Evolutionary conservation across 23 tunicate species (phyloP), one percentile per base, ranked within the genome.

Genomic region (Botrylloides violaceus): DNA sequence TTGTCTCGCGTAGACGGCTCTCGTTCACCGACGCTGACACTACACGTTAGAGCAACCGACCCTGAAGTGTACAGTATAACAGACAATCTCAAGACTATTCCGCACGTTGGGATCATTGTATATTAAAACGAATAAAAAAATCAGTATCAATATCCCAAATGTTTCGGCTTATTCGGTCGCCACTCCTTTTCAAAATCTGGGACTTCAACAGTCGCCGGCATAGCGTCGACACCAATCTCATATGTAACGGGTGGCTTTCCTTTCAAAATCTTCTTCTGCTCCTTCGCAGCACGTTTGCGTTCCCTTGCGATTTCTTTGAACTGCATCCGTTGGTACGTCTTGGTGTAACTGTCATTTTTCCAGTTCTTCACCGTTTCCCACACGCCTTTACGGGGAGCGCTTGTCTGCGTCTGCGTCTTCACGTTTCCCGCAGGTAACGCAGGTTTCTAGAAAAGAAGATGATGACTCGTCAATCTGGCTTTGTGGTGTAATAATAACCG

Each of bases 111-210:
- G n/a, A n/a, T n/a, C n/a, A n/a, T n/a, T n/a, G n/a, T n/a, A n/a
- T n/a, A n/a, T n/a, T n/a, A n/a, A n/a, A n/a, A n/a, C n/a, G n/a
- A n/a, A n/a, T n/a, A n/a, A n/a, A n/a, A n/a, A n/a, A n/a, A n/a
- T n/a, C n/a, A n/a, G n/a, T n/a, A n/a, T n/a, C n/a, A n/a, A n/a
- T 15, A 3, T 3, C 74, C 58, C 2, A 43, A 38, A 19, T 12
- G 31, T 24, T 68, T 68, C 23, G 74, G 74, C 37, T 22, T 72
- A 18, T 58, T 36, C 39, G 92, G 92, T 36, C 75, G 1, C 95
- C 95, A 87, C 36, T 80, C 81, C 34, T 48, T 61, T 38, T 80
- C 57, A 71, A 80, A 87, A 64, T 87, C 95, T 2, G 95, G 95
- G 48, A 76, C 70, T 27, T 64, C 30, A 34, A 4, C 38, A 61